A percentile compares a stretch with the other conserved stretches of the same genome.
phyloP scores from a whole-genome alignment of 2,797 vertebrate species.

The Labeo calbasu region DNA sequence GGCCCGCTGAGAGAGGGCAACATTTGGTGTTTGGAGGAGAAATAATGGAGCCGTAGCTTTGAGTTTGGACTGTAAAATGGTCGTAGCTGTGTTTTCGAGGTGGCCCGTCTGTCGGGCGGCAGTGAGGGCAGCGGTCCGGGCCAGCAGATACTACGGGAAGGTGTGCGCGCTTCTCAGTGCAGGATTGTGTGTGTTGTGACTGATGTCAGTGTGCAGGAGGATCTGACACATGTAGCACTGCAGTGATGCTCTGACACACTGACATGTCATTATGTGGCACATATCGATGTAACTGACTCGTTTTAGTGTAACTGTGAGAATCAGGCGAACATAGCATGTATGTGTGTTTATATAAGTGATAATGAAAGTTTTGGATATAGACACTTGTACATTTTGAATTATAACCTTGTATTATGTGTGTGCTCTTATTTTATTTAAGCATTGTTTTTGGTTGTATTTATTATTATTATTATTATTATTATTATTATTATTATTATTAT shows the following conservation, averaged over 20 bases:
- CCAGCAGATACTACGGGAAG: conserved; percentile 74
- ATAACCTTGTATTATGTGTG: not conserved
- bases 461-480: not conserved
- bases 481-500: not conserved
- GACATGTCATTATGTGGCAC: not conserved
- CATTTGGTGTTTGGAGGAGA: conserved; percentile 26
- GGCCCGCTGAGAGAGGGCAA: conserved; percentile 58
- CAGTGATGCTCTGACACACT: not conserved
- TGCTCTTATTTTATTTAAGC: not conserved
- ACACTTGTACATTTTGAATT: not conserved
- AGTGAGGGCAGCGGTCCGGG: conserved; percentile 44
- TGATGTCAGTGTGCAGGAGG: no score
- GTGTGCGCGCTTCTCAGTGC: conserved; percentile 59
- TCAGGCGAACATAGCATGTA: not conserved
- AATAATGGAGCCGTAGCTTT: conserved; percentile 6
- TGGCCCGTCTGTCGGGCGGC: conserved; percentile 52
- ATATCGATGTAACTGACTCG: not conserved
- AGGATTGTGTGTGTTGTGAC: not conserved
- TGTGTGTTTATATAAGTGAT: not conserved
- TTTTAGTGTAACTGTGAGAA: not conserved
- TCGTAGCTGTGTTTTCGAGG: conserved; percentile 58
- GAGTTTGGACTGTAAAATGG: conserved; percentile 62
- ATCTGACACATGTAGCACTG: no score
- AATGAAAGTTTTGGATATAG: not conserved
- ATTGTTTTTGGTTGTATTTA: not conserved